phyloP scores from a whole-genome alignment of 2,888 invertebrate genomes.

The Aphidius colemani region DNA sequence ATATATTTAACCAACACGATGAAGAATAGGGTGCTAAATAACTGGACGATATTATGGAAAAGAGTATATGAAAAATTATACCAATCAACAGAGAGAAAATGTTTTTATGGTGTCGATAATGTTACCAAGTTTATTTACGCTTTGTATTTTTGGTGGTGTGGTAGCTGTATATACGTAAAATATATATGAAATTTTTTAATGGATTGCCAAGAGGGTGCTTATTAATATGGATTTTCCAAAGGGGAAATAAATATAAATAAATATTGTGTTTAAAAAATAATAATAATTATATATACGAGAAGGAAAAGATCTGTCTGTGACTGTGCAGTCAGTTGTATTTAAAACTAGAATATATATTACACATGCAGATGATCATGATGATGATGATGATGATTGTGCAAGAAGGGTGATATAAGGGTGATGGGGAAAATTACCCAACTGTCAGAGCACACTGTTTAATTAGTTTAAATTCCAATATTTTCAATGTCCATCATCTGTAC shows the following conservation, averaged over 20 bases:
- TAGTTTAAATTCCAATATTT: too few species aligned
- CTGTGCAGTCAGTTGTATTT: too few species aligned
- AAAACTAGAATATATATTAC: too few species aligned
- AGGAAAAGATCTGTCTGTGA: neutral
- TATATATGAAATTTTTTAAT: constrained; percentile 12
- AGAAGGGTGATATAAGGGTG: too few species aligned
- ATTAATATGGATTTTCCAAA: constrained; percentile 12
- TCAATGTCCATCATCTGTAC: too few species aligned
- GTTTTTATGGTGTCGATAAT: constrained; percentile 8
- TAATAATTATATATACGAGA: neutral
- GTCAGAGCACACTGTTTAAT: too few species aligned
- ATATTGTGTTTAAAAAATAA: neutral
- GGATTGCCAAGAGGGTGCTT: constrained; percentile 16
- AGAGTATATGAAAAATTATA: neutral
- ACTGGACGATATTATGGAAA: neutral
- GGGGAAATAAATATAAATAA: neutral
- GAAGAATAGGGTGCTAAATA: constrained; percentile 1
- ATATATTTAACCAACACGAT: neutral
- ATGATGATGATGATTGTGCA: too few species aligned
- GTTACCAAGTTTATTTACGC: constrained; percentile 23
- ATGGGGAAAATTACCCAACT: too few species aligned
- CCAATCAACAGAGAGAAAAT: too few species aligned
- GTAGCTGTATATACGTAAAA: too few species aligned
- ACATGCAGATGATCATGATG: too few species aligned
- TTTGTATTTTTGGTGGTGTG: constrained; percentile 21